A percentile compares a stretch with the other conserved stretches of the same genome.
Conservation (phyloP, 2,113 vertebrate genomes). For the Gobius niger region DNA sequence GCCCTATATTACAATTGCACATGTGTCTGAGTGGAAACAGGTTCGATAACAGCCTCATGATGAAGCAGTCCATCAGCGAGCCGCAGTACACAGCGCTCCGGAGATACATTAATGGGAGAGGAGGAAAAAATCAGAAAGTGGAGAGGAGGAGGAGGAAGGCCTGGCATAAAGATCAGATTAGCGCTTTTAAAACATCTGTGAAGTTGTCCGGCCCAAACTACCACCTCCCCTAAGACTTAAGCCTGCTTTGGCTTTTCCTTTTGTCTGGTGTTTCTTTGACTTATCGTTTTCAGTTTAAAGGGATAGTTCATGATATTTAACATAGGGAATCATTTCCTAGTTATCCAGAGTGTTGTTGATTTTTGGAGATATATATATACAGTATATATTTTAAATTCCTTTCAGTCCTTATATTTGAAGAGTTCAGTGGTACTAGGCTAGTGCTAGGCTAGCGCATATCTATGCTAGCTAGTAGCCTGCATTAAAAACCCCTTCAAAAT, state of each 20-base stretch:
- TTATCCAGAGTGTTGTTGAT: no score
- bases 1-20: constrained; percentile 66
- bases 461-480: no score
- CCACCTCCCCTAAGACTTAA: constrained; percentile 73
- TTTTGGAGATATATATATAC: no score
- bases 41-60: constrained; percentile 65
- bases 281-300: background rate
- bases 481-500: no score
- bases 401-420: no score
- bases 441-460: no score
- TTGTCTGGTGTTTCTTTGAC: constrained; percentile 28
- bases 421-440: no score
- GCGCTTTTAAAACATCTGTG: constrained; percentile 83
- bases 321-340: no score
- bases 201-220: constrained; percentile 70
- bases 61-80: constrained; percentile 51
- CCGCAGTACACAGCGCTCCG: constrained; percentile 70
- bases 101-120: constrained; percentile 75
- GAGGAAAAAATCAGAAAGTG: constrained; percentile 41
- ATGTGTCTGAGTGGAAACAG: constrained; percentile 65
- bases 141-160: constrained; percentile 55
- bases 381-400: no score
- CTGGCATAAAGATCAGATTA: constrained; percentile 83
- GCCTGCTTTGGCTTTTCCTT: constrained; percentile 64
- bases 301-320: no score